Evolutionary conservation across 2,888 invertebrate genomes (phyloP), one percentile per base, ranked within the genome.

Genomic region (Mayetiola destructor): DNA sequence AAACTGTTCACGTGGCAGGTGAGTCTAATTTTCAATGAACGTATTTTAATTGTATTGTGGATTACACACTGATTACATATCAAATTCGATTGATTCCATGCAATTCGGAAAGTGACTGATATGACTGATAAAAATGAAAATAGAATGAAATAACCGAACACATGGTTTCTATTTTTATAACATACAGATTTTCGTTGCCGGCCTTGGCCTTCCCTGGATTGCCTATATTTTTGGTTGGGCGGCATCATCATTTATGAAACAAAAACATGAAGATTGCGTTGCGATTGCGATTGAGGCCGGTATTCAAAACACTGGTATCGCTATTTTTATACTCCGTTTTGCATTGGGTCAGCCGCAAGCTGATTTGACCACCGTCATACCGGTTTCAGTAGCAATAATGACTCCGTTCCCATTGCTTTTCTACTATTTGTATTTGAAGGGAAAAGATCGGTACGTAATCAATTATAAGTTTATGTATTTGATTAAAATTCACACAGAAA

Each of bases 261-360:
- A 85, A 66, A 75, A 80, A 5, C 69, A 76, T 42, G 69, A 76
- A 3, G 88, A 93, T 69, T 74, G 82, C 2, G 72, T 89, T n/a
- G 90, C 95, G 5, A 92, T 95, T 65, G 84, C 89, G 54, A 84
- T 95, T 55, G 95, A 95, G 75, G 88, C 90, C 4, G 92, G 94
- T 56, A 83, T 94, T 57, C 93, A 94, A 73, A 95, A 95, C 73
- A 92, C 93, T 0, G 93, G 92, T 42, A 84, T 95, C 61, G 80
- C 93, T 1, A 93, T 95, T 65, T 89, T 94, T 70, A 75, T 95
- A 63, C 73, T 95, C 57, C 75, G 86, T 58, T 83, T 89, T 66
- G 82, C 88, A 3, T 75, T 95, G 59, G 80, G 80, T 0, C 87
- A 90, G 65, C 94, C 94, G 0, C 84, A 85, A 61, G 88, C 87